Conservation (phyloP, 2,113 vertebrate genomes). For the Nycticryphes semicollaris region DNA sequence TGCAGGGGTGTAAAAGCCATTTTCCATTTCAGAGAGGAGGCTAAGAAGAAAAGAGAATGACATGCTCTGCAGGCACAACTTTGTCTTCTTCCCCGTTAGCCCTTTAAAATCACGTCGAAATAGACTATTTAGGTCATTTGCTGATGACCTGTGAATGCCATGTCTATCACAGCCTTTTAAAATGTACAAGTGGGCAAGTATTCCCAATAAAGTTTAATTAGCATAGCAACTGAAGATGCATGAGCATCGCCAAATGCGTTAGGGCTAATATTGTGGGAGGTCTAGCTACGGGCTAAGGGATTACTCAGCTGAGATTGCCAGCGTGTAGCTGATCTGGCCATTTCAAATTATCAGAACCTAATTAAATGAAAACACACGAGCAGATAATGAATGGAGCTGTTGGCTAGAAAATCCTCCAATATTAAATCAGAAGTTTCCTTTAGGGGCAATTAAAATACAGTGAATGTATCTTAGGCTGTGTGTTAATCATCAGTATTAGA, state of each 20-base stretch:
- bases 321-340: conserved; percentile 18
- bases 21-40: background rate
- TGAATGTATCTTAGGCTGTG: background rate
- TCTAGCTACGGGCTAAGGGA: conserved; percentile 14
- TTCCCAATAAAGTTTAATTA: conserved; percentile 10
- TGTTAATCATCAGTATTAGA: conserved; percentile 30
- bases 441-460: conserved; percentile 39
- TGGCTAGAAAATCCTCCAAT: conserved; percentile 25
- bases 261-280: conserved; percentile 12
- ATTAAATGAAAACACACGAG: conserved; percentile 22
- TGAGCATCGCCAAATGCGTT: background rate
- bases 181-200: background rate
- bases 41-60: background rate
- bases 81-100: background rate
- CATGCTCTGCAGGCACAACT: background rate
- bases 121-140: background rate
- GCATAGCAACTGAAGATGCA: background rate
- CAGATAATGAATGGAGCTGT: conserved; percentile 31
- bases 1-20: background rate
- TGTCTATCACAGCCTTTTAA: background rate
- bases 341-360: conserved; percentile 46
- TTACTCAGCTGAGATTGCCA: conserved; percentile 10
- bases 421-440: conserved; percentile 52
- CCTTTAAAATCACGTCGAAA: background rate
- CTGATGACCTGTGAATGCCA: background rate